Evolutionary conservation across 2,113 vertebrate genomes (phyloP), one percentile per base, ranked within the genome.

Genomic region (Rissa tridactyla): DNA sequence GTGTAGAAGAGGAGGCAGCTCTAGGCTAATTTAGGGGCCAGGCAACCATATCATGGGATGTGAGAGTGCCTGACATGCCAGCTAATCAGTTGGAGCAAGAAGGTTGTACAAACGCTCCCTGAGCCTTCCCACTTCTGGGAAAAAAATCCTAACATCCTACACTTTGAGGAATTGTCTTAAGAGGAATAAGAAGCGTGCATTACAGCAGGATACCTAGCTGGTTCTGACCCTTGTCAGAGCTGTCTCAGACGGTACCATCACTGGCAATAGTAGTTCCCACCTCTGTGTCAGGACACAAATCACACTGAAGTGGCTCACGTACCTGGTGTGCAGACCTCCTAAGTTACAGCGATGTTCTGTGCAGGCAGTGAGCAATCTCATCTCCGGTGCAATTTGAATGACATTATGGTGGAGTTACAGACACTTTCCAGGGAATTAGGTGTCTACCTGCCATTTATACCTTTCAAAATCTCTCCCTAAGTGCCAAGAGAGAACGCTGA

Each of bases 391-490:
- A 61, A 51, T 81, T 49, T 92, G 75, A 85, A 80, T 92, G 89
- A 92, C 73, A 34, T 38, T 69, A 46, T 1, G 0, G 84, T 84
- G 55, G 61, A 76, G 52, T 77, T 82, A 71, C 69, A 82, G 69
- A 55, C 36, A 21, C 64, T 62, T 92, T 57, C 36, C 52, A 86
- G 42, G 86, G 81, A 85, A 92, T 89, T 82, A 86, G 27, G 81
- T 85, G n/a, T 77, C 81, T 92, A 77, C 30, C 62, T 94, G 89
- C 90, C 86, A 78, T 77, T 94, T 78, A 72, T 51, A 51, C 58
- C 65, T 78, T 92, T 92, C 58, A 89, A 51, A 82, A 71, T 89
- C 52, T 85, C 86, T 85, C 60, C 47, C 46, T 57, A 68, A 86
- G 76, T 72, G 58, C 40, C 70, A 72, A 30, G 62, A 84, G 27